These are phyloP conservation scores for Thalassaphorura encarpata DNA, from an alignment of 1,140 invertebrate genomes.

Conservation along the genomic window DNA sequence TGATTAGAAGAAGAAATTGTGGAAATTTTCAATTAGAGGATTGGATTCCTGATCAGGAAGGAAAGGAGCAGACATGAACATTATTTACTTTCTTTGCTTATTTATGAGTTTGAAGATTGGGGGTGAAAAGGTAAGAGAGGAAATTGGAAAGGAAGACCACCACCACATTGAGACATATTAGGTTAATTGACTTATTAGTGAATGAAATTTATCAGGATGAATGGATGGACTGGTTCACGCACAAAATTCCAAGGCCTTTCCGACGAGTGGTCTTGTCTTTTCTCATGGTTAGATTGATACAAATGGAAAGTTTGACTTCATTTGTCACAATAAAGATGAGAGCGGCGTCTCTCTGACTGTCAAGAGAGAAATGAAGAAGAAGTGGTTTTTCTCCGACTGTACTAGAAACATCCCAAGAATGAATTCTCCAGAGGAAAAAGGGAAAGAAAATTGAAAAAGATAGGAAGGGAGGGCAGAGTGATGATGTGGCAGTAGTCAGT, in stretches of 20 bases:
- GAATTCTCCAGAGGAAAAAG: no score
- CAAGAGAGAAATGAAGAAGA: constrained; percentile 18
- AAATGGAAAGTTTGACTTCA: constrained; percentile 29
- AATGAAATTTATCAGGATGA: constrained; percentile 16
- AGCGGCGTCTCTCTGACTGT: constrained; percentile 8
- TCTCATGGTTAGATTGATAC: constrained; percentile 9
- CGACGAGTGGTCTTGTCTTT: neutral
- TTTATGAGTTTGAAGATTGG: neutral
- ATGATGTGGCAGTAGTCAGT: no score
- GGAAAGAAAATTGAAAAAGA: no score
- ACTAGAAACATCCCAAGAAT: no score
- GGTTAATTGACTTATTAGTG: constrained; percentile 22
- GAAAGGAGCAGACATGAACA: neutral
- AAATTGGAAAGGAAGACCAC: neutral
- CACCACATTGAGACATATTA: constrained; percentile 6
- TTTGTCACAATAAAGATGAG: constrained; percentile 30
- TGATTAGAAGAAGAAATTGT: no score
- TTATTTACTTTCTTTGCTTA: neutral
- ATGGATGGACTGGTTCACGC: neutral
- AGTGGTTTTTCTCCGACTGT: no score
- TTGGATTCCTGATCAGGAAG: no score
- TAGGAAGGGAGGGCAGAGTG: no score
- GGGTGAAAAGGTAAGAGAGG: neutral
- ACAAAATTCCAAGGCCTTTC: neutral
- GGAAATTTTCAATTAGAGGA: no score